Evolutionary conservation across 1,140 invertebrate species (phyloP).

Genomic region (Plectrocnemia conspersa): DNA sequence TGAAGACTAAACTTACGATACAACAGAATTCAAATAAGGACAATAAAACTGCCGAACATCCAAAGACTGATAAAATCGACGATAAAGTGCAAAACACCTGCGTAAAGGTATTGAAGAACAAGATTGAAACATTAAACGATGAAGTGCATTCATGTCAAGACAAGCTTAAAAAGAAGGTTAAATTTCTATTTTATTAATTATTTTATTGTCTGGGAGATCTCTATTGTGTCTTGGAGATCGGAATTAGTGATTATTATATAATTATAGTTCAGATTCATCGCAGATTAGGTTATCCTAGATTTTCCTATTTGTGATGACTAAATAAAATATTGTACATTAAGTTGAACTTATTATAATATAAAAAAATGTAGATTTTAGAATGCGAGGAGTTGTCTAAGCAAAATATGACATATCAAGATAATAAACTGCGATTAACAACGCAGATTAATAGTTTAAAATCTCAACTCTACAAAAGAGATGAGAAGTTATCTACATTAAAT

Average conservation of each 20-base stretch:
- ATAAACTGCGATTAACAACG: constrained; percentile 7
- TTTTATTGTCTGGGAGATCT: too few relatives aligned
- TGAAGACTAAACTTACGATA: constrained; percentile 5
- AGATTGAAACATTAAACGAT: constrained; percentile 8
- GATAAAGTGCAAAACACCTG: constrained; percentile 14
- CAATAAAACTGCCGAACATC: background rate
- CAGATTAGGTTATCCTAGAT: too few relatives aligned
- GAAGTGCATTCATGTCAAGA: background rate
- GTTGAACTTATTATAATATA: too few relatives aligned
- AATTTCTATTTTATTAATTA: constrained; percentile 3
- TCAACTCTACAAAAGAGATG: constrained; percentile 12
- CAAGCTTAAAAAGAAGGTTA: constrained; percentile 13
- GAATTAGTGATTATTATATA: too few relatives aligned
- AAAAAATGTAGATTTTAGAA: constrained; percentile 12
- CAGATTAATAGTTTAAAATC: constrained; percentile 15
- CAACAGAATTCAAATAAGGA: constrained; percentile 4
- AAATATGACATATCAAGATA: constrained; percentile 3
- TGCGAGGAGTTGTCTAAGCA: constrained; percentile 8
- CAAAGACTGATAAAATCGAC: background rate
- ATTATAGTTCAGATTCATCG: too few relatives aligned
- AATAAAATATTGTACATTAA: too few relatives aligned
- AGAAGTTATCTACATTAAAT: constrained; percentile 8
- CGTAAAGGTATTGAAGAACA: constrained; percentile 10
- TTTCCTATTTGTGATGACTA: too few relatives aligned
- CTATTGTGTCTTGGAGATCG: too few relatives aligned